Evolutionary conservation across 2,113 vertebrate species (phyloP).

Genomic region (Actenoides hombroni): DNA sequence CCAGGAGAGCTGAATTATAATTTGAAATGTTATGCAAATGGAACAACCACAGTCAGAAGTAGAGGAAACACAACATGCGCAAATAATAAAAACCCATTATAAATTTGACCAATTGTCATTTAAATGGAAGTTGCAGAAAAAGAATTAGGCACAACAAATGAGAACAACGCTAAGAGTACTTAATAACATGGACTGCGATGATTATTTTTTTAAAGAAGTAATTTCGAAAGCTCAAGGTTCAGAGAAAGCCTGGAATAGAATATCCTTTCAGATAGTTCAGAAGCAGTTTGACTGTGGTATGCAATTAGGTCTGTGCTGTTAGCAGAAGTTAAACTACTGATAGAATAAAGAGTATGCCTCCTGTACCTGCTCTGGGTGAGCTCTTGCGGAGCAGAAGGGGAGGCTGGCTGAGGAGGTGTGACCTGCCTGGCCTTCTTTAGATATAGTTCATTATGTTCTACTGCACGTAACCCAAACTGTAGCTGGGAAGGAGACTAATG

Average conservation of each 20-base stretch:
- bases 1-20: background rate
- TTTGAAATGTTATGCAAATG: background rate
- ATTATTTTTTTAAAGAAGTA: background rate
- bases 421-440: background rate
- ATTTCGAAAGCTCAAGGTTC: background rate
- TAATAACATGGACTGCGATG: background rate
- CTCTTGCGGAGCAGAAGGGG: background rate
- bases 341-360: background rate
- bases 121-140: background rate
- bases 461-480: background rate
- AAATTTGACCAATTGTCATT: background rate
- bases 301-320: background rate
- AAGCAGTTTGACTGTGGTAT: accelerated
- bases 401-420: background rate
- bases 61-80: background rate
- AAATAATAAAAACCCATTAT: background rate
- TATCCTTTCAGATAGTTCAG: background rate
- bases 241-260: background rate
- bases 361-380: background rate
- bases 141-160: background rate
- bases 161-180: background rate
- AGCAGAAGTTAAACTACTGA: background rate
- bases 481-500: background rate
- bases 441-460: background rate
- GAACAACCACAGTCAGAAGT: background rate